These are phyloP conservation scores for Turritopsis rubra DNA, from an alignment of 30 jellyfish, hydroid and myxozoan species.

Conservation along the genomic window DNA sequence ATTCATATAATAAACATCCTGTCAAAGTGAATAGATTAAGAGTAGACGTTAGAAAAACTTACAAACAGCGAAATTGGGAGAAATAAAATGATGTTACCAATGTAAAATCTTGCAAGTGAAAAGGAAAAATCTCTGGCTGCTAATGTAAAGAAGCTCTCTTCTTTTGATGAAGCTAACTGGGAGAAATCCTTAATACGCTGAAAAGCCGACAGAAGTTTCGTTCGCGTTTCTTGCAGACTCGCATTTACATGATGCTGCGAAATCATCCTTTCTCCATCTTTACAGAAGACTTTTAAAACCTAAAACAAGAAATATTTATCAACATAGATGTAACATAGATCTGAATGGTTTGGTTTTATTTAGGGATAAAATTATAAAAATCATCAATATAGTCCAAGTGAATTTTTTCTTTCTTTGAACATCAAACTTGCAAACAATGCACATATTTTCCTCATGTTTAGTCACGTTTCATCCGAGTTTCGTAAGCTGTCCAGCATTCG, in stretches of 20 bases:
- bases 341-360: too few species aligned
- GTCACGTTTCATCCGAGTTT: too few species aligned
- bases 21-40: neutral
- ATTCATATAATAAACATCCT: conserved; percentile 1
- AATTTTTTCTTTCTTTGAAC: too few species aligned
- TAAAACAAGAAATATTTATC: neutral
- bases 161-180: conserved; percentile 7
- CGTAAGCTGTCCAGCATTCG: too few species aligned
- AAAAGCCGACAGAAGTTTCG: conserved; percentile 11
- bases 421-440: too few species aligned
- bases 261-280: neutral
- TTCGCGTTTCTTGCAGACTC: conserved; percentile 26
- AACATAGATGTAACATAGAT: too few species aligned
- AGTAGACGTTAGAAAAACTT: too few species aligned
- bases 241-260: neutral
- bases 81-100: conserved; percentile 45
- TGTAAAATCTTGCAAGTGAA: conserved; percentile 67
- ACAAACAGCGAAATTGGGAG: too few species aligned
- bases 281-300: conserved; percentile 16
- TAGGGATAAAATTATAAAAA: too few species aligned
- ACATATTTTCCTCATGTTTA: too few species aligned
- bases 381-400: too few species aligned
- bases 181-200: conserved; percentile 27
- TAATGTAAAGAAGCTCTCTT: conserved; percentile 14
- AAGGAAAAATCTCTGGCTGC: conserved; percentile 84